Conservation (phyloP, 2,888 invertebrate species). For the Brachycybe producta region DNA sequence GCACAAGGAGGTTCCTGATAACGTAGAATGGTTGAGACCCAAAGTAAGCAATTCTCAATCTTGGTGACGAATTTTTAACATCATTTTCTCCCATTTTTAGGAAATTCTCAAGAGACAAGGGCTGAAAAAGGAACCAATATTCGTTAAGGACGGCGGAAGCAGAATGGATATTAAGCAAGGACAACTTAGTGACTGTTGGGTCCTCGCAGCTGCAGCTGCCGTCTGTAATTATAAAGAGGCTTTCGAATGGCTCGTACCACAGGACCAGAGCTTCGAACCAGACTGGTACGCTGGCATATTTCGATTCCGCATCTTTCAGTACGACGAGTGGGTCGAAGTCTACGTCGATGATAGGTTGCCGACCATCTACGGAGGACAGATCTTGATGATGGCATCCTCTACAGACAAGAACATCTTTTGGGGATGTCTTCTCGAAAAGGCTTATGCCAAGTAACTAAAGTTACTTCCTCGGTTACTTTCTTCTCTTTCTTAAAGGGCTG, state of each 20-base stretch:
- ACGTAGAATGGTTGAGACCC: no score
- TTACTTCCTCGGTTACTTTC: no score
- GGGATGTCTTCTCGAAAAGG: conserved; percentile 89
- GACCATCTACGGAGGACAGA: conserved; percentile 65
- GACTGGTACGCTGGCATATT: conserved; percentile 93
- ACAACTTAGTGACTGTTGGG: conserved; percentile 93
- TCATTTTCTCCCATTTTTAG: no score
- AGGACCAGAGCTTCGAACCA: conserved; percentile 79
- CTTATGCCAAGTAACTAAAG: conserved; percentile 72
- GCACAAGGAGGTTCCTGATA: no score
- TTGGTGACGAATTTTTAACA: no score
- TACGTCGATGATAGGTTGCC: conserved; percentile 85
- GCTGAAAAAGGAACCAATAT: no score
- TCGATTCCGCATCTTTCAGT: conserved; percentile 90
- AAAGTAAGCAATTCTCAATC: no score
- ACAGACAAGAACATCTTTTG: conserved; percentile 83
- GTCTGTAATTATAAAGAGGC: conserved; percentile 73
- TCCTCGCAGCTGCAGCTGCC: conserved; percentile 88
- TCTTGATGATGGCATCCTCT: conserved; percentile 70
- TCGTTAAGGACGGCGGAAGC: no score
- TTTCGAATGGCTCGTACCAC: conserved; percentile 90
- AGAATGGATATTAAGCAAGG: no score
- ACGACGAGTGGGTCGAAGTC: conserved; percentile 84
- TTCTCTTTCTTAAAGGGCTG: no score
- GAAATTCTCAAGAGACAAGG: no score